Percentiles rank a stretch among this genome's conserved stretches.
phyloP scores from a whole-genome alignment of 2,797 vertebrate species.

The Ammospiza maritima region DNA sequence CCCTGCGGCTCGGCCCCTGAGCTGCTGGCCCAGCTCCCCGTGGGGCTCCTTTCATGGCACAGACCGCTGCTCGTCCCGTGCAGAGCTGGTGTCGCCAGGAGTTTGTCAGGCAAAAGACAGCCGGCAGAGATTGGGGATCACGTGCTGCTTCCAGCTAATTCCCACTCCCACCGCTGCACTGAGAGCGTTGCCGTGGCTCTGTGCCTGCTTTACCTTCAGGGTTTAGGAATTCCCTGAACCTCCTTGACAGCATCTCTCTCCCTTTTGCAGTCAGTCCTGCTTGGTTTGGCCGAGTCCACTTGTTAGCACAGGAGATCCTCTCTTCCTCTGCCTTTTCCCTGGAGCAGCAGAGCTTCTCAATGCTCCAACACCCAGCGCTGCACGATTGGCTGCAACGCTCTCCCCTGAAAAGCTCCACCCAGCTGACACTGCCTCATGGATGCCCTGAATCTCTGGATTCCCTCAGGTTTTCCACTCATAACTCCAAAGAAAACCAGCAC shows the following conservation, averaged over 20 bases:
- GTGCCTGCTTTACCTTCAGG: background rate
- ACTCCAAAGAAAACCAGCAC: background rate
- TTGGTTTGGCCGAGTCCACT: background rate
- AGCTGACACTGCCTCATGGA: constrained; percentile 25
- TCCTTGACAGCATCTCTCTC: background rate
- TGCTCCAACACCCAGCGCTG: constrained; percentile 31
- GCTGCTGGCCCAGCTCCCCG: background rate
- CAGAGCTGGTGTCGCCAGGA: constrained; percentile 1
- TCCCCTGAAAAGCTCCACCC: constrained; percentile 46
- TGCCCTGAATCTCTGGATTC: constrained; percentile 40
- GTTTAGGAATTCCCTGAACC: background rate
- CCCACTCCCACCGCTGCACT: background rate
- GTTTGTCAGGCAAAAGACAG: constrained; percentile 3
- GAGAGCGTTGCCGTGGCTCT: background rate
- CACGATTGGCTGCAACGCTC: constrained; percentile 44
- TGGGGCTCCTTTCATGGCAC: background rate
- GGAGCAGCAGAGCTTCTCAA: constrained; percentile 39
- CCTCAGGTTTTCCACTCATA: constrained; percentile 26
- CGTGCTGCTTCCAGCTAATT: background rate
- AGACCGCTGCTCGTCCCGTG: background rate
- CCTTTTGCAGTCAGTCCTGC: background rate
- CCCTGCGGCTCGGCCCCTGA: background rate
- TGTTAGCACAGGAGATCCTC: constrained; percentile 19
- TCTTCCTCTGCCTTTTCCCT: constrained; percentile 13
- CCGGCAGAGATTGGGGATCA: background rate